Base-by-base conservation (phyloP, 2,797 vertebrate genomes). In the Gobio occitaniae region DNA sequence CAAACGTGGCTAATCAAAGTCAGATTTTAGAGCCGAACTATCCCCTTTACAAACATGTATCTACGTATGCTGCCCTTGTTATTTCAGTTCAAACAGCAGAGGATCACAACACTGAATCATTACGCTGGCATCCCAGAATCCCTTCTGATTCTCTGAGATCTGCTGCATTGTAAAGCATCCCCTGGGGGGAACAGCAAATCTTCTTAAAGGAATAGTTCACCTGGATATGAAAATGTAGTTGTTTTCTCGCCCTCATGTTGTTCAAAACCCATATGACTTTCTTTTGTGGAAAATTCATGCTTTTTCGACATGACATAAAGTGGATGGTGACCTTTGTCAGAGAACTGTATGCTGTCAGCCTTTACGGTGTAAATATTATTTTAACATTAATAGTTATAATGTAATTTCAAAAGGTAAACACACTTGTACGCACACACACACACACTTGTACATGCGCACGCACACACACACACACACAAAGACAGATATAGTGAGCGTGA, bases 161-260 rank as follows among this genome's bases (percentile, higher is more conserved):
- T 78, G 38, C 76, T 17, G 54, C 75, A 61, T 77, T 61, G 54
- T 59, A 77, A 77, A 77, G 41, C 74, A 59, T n/a, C 32, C 7
- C 74, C 32, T 15, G 52, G 13, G 52, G 32, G 19, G 3, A 38
- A 59, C 21, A 16, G 4, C 38, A 61, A 44, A 61, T 78, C 54
- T 78, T 78, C 75, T 80, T 70, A 59, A 71, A 71, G 68, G n/a
- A 44, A 38, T 11, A 59, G 66, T 19, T 59, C 52, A 7, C 10
- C 36, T 25, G 50, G 12, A 56, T 41, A 80, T 38, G 0, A 1
- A 17, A 25, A 25, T 54, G 25, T 2, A 44, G 3, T 56, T 25
- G 13, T 59, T 59, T 59, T 25, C n/a, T 59, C 36, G 9, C 32
- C 36, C 19, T 77, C 3, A 0, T 25, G 36, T 77, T 21, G 10